These are phyloP conservation scores for Neoaliturus tenellus DNA, from an alignment of 2,888 invertebrate species.

Conservation along the genomic window DNA sequence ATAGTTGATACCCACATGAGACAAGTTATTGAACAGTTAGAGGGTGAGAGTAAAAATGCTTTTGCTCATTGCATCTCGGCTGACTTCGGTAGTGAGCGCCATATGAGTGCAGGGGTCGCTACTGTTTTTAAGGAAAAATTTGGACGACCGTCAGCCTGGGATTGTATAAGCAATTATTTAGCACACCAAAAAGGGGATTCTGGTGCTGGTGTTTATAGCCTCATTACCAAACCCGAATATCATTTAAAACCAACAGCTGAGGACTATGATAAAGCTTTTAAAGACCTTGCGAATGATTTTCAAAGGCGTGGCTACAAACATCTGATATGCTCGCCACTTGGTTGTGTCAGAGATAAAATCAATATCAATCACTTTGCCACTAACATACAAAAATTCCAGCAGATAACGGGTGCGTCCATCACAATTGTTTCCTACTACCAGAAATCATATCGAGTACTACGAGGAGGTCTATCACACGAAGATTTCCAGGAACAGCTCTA, in stretches of 20 bases:
- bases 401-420: not conserved
- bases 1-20: conserved; percentile 16
- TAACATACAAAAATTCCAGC: conserved; percentile 2
- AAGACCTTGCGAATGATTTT: not conserved
- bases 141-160: conserved; percentile 7
- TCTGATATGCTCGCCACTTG: conserved; percentile 8
- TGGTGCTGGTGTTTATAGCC: conserved; percentile 11
- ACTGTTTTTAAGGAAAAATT: conserved; percentile 21
- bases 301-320: conserved; percentile 16
- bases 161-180: conserved; percentile 11
- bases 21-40: conserved; percentile 1
- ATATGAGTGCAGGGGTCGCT: conserved; percentile 36
- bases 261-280: not conserved
- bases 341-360: conserved; percentile 23
- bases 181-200: not conserved
- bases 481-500: conserved; percentile 1
- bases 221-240: conserved; percentile 8
- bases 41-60: not conserved
- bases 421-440: conserved; percentile 20
- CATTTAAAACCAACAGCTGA: not conserved
- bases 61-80: conserved; percentile 21
- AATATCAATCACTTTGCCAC: not conserved
- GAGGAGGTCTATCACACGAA: not conserved
- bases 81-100: not conserved
- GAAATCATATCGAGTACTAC: conserved; percentile 1